Evolutionary conservation across 2,797 vertebrate species (phyloP).

Genomic region (Artibeus lituratus): DNA sequence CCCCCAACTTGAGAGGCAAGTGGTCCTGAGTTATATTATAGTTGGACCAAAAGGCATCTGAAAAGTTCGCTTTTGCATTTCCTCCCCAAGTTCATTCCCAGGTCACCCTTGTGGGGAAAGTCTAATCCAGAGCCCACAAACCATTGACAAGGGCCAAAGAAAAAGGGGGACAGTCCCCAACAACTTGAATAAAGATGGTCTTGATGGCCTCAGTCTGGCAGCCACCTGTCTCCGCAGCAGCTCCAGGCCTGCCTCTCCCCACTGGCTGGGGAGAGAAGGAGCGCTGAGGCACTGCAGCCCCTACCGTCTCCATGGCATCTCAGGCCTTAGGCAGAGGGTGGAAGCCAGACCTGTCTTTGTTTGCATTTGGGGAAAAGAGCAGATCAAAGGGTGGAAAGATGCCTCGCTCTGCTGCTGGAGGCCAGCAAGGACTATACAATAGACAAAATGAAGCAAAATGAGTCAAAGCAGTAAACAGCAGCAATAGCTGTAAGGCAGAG

Average conservation of each 20-base stretch:
- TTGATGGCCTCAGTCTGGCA: neutral
- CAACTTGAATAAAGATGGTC: neutral
- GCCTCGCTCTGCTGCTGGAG: neutral
- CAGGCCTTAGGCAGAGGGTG: neutral
- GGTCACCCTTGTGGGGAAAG: neutral
- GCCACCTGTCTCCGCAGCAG: neutral
- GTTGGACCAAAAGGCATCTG: neutral
- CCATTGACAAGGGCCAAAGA: neutral
- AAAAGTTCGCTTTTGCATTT: neutral
- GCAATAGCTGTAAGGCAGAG: neutral
- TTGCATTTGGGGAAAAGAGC: neutral
- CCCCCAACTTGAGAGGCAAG: neutral
- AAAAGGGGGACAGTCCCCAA: neutral
- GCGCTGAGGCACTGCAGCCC: accelerated
- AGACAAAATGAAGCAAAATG: neutral
- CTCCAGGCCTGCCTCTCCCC: accelerated
- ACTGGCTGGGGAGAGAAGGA: too few relatives aligned
- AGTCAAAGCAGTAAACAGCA: neutral
- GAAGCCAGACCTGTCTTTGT: neutral
- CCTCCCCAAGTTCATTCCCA: neutral
- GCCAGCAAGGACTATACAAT: neutral
- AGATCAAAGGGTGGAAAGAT: neutral
- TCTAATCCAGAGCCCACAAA: neutral
- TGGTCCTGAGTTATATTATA: neutral
- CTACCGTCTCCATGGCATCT: neutral